Percentiles rank a stretch among this genome's conserved stretches.
Evolutionary conservation across 2,888 invertebrate genomes (phyloP).

Genomic region (Drosophila subsilvestris): DNA sequence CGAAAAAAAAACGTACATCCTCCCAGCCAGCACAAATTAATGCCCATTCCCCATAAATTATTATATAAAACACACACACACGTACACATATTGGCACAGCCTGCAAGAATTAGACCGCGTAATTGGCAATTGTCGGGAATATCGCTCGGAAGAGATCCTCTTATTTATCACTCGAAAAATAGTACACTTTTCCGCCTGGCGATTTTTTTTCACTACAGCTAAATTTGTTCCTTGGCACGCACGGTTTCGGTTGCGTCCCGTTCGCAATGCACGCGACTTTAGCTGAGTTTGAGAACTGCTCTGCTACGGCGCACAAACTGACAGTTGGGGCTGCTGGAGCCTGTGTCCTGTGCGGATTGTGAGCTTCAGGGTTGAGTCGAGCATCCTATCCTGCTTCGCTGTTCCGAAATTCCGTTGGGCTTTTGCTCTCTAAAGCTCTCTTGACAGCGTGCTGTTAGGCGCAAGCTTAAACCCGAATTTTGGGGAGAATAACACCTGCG

Average conservation of each 20-base stretch:
- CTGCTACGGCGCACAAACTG: slow-evolving; percentile 69
- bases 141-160: slow-evolving; percentile 48
- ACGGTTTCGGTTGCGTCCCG: slow-evolving; percentile 43
- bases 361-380: slow-evolving; percentile 50
- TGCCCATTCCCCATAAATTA: slow-evolving; percentile 20
- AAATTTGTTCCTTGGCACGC: slow-evolving; percentile 54
- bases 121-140: slow-evolving; percentile 37
- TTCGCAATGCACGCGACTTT: slow-evolving; percentile 76
- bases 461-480: not conserved
- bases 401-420: slow-evolving; percentile 12
- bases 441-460: slow-evolving; percentile 12
- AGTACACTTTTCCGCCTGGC: slow-evolving; percentile 47
- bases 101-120: slow-evolving; percentile 9
- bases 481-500: not conserved
- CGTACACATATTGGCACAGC: slow-evolving; percentile 33
- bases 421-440: slow-evolving; percentile 10
- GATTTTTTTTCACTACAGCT: slow-evolving; percentile 64
- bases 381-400: slow-evolving; percentile 35
- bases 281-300: slow-evolving; percentile 46
- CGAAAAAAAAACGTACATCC: slow-evolving; percentile 31
- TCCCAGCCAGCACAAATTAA: slow-evolving; percentile 3
- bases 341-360: slow-evolving; percentile 49
- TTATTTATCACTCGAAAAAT: slow-evolving; percentile 57
- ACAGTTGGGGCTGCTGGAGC: slow-evolving; percentile 63
- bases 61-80: slow-evolving; percentile 58